Percentiles rank a stretch among this genome's conserved stretches.
phyloP scores from a whole-genome alignment of 2,888 invertebrate genomes.

The Epiblema foenella region DNA sequence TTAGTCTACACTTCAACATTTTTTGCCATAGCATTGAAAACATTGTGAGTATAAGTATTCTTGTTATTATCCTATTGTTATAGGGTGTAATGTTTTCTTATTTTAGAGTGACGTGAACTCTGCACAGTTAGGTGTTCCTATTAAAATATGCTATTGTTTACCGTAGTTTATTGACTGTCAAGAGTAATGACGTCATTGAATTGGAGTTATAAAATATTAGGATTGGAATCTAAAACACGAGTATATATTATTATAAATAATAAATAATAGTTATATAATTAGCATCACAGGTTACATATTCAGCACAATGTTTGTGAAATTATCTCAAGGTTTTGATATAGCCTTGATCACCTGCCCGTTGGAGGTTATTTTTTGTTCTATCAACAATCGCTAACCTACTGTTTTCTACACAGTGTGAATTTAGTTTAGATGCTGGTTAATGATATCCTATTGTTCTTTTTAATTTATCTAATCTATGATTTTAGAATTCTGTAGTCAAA shows the following conservation, averaged over 20 bases:
- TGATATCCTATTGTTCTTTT: slow-evolving; percentile 37
- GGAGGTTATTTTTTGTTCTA: slow-evolving; percentile 67
- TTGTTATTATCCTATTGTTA: slow-evolving; percentile 39
- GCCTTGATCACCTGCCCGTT: slow-evolving; percentile 61
- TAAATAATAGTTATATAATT: neutral
- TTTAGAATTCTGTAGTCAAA: neutral
- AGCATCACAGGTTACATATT: slow-evolving; percentile 10
- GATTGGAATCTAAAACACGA: neutral
- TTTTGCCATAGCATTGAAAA: slow-evolving; percentile 54
- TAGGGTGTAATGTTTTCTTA: neutral
- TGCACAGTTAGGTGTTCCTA: slow-evolving; percentile 5
- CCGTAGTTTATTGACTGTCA: slow-evolving; percentile 80
- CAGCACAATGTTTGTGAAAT: slow-evolving; percentile 40
- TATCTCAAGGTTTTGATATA: slow-evolving; percentile 59
- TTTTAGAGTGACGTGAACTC: neutral
- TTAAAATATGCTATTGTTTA: slow-evolving; percentile 68
- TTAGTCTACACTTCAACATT: slow-evolving; percentile 63
- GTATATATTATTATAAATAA: neutral
- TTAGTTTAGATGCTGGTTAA: slow-evolving; percentile 30
- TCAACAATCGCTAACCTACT: slow-evolving; percentile 52
- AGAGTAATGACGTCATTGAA: slow-evolving; percentile 79
- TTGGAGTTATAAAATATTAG: slow-evolving; percentile 27
- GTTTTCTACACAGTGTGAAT: slow-evolving; percentile 44
- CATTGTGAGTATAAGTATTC: slow-evolving; percentile 59
- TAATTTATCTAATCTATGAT: slow-evolving; percentile 8